Base-by-base conservation (phyloP, 1,140 invertebrate species). In the Periplaneta americana region DNA sequence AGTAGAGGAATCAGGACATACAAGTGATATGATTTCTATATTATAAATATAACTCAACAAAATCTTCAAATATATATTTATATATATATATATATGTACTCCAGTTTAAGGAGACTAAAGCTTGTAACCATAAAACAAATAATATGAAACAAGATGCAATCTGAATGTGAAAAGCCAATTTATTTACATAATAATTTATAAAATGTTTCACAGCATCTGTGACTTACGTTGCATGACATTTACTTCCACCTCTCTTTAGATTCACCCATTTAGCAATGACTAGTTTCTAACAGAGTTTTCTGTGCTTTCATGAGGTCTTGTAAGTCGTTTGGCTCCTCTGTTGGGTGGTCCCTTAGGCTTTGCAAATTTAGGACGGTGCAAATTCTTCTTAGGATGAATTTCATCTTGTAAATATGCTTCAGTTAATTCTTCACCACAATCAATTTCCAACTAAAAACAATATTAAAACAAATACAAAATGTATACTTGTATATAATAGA, bases 341-440 rank as follows among this genome's bases (percentile, higher is more conserved):
- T 95, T 95, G 6, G 96, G 95, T 83, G 97, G 98, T 48, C 97
- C 97, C 90, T 98, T 98, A 17, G 98, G 98, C 89, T 98, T 98
- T 34, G 95, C 95, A 91, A 99, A 99, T 84, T 97, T 96, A 36
- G 95, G 96, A 84, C 94, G 92, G 87, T 97, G 95, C 75, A 98
- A 91, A 88, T 95, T 97, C 85, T 95, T 94, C 87, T 96, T 97
- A 13, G 98, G 98, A 90, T 99, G 97, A 82, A 99, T 91, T 89
- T 99, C 97, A 84, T 98, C 97, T 87, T 96, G 93, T 11, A 99
- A 90, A 88, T 92, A 98, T 83, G 95, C 94, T 88, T 97, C 96
- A 2, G 95, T 97, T 77, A 99, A 87, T 90, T 99, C 97, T 84
- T 92, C 92, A 75, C 95, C 95, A 85, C 94, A 93, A 87, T 98